These are phyloP conservation scores for Ctenomys sociabilis DNA, from an alignment of 2,113 vertebrate species.

Conservation along the genomic window DNA sequence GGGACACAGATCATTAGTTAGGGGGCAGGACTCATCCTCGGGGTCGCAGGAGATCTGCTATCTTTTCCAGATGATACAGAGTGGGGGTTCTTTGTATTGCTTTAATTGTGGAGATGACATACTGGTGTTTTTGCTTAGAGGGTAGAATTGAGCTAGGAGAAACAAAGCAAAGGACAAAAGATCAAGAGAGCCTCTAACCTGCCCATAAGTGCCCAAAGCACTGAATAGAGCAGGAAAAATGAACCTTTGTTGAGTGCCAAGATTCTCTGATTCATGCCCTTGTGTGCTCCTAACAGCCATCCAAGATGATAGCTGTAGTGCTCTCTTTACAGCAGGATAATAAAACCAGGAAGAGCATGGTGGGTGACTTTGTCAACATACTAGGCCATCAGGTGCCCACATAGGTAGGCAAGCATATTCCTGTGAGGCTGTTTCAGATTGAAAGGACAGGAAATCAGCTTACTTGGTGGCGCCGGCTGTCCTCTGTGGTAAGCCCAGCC, in stretches of 20 bases:
- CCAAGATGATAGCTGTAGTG: background rate
- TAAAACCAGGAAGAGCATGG: background rate
- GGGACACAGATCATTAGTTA: background rate
- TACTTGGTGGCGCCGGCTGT: background rate
- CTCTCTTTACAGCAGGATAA: background rate
- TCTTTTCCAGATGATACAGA: background rate
- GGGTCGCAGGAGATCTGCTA: background rate
- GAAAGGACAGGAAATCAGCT: background rate
- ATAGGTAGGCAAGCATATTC: background rate
- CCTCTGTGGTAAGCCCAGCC: background rate
- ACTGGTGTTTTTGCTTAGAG: background rate
- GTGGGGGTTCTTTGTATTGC: background rate
- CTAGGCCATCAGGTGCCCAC: background rate
- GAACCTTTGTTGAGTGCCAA: background rate
- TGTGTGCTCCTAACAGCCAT: background rate
- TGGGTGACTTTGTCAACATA: background rate
- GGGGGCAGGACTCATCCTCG: background rate
- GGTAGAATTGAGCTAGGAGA: background rate
- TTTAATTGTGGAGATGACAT: background rate
- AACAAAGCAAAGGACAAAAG: background rate
- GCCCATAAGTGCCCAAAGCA: background rate
- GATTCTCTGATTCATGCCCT: background rate
- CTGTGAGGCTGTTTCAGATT: background rate
- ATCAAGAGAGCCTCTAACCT: background rate
- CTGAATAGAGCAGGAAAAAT: background rate